Percentiles rank a stretch among this genome's conserved stretches.
Evolutionary conservation across 1,140 invertebrate species (phyloP).

Genomic region (Pinna nobilis): DNA sequence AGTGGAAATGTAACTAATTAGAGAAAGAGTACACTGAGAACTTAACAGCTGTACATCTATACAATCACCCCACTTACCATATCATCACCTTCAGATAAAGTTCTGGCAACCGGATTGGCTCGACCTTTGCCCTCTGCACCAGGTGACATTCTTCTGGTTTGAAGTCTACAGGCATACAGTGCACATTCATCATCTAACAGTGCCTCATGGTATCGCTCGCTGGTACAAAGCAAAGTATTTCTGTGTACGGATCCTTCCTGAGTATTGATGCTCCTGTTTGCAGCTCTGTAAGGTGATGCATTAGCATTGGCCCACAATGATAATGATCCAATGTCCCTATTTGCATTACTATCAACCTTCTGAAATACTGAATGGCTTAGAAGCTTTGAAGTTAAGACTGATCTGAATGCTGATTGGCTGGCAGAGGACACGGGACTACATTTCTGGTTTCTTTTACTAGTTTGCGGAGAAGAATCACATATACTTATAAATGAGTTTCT

Average conservation of each 20-base stretch:
- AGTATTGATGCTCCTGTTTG: conserved; percentile 5
- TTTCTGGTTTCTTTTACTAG: too few species aligned
- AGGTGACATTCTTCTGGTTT: conserved; percentile 6
- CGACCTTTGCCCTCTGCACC: neutral
- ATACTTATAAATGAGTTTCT: too few species aligned
- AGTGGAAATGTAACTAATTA: too few species aligned
- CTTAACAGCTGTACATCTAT: neutral
- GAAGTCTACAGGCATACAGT: conserved; percentile 40
- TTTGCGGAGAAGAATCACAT: too few species aligned
- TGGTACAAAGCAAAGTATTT: neutral
- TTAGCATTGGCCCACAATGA: conserved; percentile 28
- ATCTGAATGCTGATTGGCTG: too few species aligned
- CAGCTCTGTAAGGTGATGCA: neutral
- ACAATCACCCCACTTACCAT: conserved; percentile 36
- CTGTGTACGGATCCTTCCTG: conserved; percentile 8
- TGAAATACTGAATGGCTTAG: too few species aligned
- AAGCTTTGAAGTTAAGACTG: too few species aligned
- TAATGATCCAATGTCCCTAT: conserved; percentile 15
- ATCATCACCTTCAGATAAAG: conserved; percentile 47
- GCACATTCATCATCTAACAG: conserved; percentile 48
- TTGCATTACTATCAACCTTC: neutral
- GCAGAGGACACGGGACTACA: too few species aligned
- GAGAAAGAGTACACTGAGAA: neutral
- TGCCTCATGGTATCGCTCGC: conserved; percentile 42
- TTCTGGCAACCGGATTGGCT: conserved; percentile 44